A percentile compares a stretch with the other conserved stretches of the same genome.
Evolutionary conservation across 2,113 vertebrate species (phyloP).

Genomic region (Chionodraco myersi): DNA sequence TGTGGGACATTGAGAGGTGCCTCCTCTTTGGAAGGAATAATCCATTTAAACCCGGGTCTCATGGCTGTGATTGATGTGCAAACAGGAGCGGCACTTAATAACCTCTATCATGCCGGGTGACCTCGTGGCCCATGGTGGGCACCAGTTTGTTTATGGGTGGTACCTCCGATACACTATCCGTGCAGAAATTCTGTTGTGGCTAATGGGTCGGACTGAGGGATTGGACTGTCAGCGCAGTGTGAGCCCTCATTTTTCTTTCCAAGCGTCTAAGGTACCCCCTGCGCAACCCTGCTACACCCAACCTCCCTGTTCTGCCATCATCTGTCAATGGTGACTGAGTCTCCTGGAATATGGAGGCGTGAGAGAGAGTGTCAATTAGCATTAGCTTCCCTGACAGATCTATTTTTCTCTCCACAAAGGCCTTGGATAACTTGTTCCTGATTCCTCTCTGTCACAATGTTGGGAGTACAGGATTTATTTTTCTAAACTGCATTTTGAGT

Average conservation of each 20-base stretch:
- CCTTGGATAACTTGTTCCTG: constrained; percentile 73
- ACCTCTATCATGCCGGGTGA: constrained; percentile 81
- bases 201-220: constrained; percentile 90
- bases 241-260: constrained; percentile 95
- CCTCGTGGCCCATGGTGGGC: constrained; percentile 64
- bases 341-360: constrained; percentile 88
- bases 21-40: constrained; percentile 77
- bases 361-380: constrained; percentile 91
- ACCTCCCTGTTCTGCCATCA: constrained; percentile 88
- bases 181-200: constrained; percentile 83
- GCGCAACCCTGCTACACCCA: constrained; percentile 65
- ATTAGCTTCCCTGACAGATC: constrained; percentile 84
- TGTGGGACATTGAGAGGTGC: constrained; percentile 72
- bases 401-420: constrained; percentile 73
- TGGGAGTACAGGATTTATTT: constrained; percentile 48
- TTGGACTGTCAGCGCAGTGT: constrained; percentile 89
- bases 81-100: constrained; percentile 79
- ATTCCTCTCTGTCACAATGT: constrained; percentile 68
- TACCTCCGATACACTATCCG: constrained; percentile 84
- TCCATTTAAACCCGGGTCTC: constrained; percentile 76
- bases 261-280: constrained; percentile 75
- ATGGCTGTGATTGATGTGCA: constrained; percentile 79
- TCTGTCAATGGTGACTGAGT: constrained; percentile 89
- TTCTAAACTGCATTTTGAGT: constrained; percentile 32
- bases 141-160: constrained; percentile 89